A percentile compares a stretch with the other conserved stretches of the same genome.
Evolutionary conservation across 2,113 vertebrate species (phyloP).

Genomic region (Tragulus kanchil): DNA sequence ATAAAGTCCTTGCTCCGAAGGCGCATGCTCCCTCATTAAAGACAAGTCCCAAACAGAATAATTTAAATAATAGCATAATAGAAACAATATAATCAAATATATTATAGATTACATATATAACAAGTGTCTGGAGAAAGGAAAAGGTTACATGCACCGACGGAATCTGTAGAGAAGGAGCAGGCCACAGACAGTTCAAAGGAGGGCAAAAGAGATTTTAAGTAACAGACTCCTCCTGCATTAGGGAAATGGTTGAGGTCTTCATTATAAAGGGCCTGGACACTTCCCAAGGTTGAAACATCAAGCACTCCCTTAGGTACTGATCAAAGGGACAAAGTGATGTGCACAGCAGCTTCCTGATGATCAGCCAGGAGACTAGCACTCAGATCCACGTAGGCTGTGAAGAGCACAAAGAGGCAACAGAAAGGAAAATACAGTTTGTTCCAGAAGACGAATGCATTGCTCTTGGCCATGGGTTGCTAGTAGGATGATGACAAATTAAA

Average conservation of each 20-base stretch:
- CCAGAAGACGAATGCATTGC: background rate
- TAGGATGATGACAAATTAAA: background rate
- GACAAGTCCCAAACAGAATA: background rate
- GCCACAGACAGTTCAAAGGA: background rate
- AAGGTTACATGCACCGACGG: background rate
- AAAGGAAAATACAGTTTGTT: background rate
- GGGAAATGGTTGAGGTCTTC: background rate
- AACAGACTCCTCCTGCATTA: background rate
- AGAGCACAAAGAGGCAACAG: background rate
- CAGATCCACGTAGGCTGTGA: background rate
- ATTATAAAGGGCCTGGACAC: background rate
- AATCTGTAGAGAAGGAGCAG: conserved; percentile 4
- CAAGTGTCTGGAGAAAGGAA: background rate
- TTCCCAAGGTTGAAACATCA: background rate
- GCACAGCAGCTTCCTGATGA: background rate
- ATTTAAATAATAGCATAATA: background rate
- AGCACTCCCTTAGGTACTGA: background rate
- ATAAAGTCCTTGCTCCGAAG: background rate
- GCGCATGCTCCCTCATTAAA: background rate
- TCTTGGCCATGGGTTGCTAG: too few species aligned
- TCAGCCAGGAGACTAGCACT: background rate
- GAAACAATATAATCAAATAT: background rate
- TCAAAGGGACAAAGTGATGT: background rate
- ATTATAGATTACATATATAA: background rate
- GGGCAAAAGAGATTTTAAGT: background rate